Conservation (phyloP, 2,888 invertebrate genomes). For the Augochlorella aurata region DNA sequence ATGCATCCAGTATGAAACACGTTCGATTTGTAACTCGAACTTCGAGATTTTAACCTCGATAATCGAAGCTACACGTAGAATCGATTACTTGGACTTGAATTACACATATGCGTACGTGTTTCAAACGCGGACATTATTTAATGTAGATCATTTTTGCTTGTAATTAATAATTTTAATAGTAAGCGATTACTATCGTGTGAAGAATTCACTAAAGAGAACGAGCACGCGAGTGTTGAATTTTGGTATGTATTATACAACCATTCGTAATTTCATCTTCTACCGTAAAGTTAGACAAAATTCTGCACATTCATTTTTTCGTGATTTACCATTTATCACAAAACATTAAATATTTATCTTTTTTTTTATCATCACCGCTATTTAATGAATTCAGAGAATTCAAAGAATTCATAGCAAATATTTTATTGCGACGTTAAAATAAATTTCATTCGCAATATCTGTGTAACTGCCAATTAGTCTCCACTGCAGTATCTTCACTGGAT, state of each 20-base stretch:
- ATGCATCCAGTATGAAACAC: constrained; percentile 41
- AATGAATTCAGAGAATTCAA: too few species aligned
- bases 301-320: not conserved
- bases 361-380: too few species aligned
- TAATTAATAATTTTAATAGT: not conserved
- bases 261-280: not conserved
- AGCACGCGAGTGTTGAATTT: not conserved
- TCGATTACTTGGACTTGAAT: constrained; percentile 29
- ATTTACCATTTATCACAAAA: too few species aligned
- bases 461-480: not conserved
- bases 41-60: constrained; percentile 47
- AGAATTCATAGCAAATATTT: too few species aligned
- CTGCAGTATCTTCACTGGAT: not conserved
- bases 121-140: not conserved
- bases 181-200: not conserved
- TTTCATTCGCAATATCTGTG: not conserved
- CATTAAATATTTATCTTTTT: too few species aligned
- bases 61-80: not conserved
- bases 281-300: not conserved
- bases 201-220: not conserved
- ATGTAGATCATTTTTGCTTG: not conserved
- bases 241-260: not conserved
- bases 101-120: not conserved
- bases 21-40: constrained; percentile 52
- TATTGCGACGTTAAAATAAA: too few species aligned